Conservation (phyloP, 2,797 vertebrate genomes). For the Hoplostethus mediterraneus region DNA sequence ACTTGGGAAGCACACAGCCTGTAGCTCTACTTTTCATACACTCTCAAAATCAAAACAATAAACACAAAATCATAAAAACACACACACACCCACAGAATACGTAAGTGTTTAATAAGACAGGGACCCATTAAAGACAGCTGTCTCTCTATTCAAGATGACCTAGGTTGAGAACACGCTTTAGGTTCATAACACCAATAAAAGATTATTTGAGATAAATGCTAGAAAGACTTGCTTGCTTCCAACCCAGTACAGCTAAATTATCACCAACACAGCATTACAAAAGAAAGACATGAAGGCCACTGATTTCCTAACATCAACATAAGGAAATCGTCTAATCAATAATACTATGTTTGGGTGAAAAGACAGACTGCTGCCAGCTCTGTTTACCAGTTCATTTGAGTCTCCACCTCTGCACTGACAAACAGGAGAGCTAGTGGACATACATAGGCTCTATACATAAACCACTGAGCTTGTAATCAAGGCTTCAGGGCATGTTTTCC, state of each 20-base stretch:
- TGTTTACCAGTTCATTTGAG: slow-evolving; percentile 24
- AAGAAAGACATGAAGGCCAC: too few species aligned
- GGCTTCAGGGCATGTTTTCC: slow-evolving; percentile 16
- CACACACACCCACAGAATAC: slow-evolving; percentile 17
- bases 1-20: slow-evolving; percentile 35
- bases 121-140: slow-evolving; percentile 42
- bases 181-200: not conserved
- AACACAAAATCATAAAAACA: slow-evolving; percentile 12
- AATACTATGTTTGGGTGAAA: too few species aligned
- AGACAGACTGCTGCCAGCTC: not conserved
- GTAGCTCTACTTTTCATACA: slow-evolving; percentile 23
- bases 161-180: slow-evolving; percentile 7
- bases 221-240: too few species aligned
- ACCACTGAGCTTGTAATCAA: not conserved
- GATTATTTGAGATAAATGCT: too few species aligned
- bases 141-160: slow-evolving; percentile 47
- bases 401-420: not conserved
- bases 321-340: too few species aligned
- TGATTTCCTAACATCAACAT: too few species aligned
- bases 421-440: slow-evolving; percentile 14
- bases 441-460: slow-evolving; percentile 9
- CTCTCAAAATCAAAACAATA: slow-evolving; percentile 23
- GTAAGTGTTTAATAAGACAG: slow-evolving; percentile 44
- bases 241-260: too few species aligned
- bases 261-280: too few species aligned